These are phyloP conservation scores for Enoplosus armatus DNA, from an alignment of 2,797 vertebrate genomes.

Conservation along the genomic window DNA sequence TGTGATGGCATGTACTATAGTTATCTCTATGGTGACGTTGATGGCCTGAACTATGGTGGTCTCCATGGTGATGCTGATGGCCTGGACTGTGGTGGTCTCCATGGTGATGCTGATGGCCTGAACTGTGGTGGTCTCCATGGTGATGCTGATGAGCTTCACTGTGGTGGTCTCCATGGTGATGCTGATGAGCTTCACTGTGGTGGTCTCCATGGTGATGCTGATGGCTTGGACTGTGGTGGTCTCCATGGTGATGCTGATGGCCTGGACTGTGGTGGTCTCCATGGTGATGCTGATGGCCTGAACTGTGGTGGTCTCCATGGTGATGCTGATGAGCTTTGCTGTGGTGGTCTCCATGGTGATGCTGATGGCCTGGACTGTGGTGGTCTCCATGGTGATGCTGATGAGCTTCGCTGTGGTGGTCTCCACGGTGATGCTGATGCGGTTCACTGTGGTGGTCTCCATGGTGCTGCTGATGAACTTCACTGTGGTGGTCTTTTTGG, in stretches of 20 bases:
- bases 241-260: slow-evolving; percentile 13
- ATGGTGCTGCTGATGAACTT: slow-evolving; percentile 20
- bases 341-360: slow-evolving; percentile 35
- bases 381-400: slow-evolving; percentile 33
- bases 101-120: slow-evolving; percentile 16
- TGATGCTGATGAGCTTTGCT: slow-evolving; percentile 8
- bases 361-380: not conserved
- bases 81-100: slow-evolving; percentile 17
- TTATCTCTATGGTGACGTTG: slow-evolving; percentile 23
- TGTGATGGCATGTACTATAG: slow-evolving; percentile 16
- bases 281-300: slow-evolving; percentile 12
- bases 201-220: slow-evolving; percentile 24
- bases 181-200: not conserved
- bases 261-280: slow-evolving; percentile 2
- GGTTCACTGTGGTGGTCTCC: not conserved
- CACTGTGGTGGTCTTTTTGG: slow-evolving; percentile 33
- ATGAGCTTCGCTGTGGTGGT: not conserved
- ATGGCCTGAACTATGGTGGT: slow-evolving; percentile 4
- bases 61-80: slow-evolving; percentile 29
- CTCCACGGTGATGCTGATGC: slow-evolving; percentile 18
- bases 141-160: slow-evolving; percentile 12
- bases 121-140: slow-evolving; percentile 23
- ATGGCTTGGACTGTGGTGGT: slow-evolving; percentile 12
- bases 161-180: slow-evolving; percentile 39
- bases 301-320: slow-evolving; percentile 19